Evolutionary conservation across 2,113 vertebrate genomes (phyloP), one percentile per base, ranked within the genome.

Genomic region (Plotosus lineatus): DNA sequence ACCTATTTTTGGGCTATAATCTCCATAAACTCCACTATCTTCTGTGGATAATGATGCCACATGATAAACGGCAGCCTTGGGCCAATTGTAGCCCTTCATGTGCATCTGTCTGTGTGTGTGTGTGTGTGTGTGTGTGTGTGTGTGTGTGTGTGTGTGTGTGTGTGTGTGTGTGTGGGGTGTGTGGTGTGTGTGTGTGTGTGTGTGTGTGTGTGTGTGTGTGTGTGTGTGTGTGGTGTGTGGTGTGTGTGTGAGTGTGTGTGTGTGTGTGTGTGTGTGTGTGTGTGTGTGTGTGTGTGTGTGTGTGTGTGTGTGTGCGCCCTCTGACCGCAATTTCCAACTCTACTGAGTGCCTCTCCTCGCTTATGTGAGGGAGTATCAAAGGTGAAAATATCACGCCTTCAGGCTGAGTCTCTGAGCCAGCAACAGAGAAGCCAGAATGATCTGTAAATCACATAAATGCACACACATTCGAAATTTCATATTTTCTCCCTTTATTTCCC

Each of bases 1-100:
- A 91, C 91, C 91, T 90, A 91, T 86, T 93, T 91, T 89, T 78
- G 85, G 88, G 86, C 82, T 85, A 87, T 89, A 90, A 90, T 90
- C 89, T 90, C 83, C 90, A 91, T 87, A 91, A 89, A 89, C 85
- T 83, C 80, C 80, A 84, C 82, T 58, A 82, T 85, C 88, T 87
- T 85, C 33, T 26, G 74, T 50, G 82, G 86, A 86, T 78, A 80
- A 75, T 81, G 83, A 82, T n/a, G 76, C 84, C 87, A 82, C 77
- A 79, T 90, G 88, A 92, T 86, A 87, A 91, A 90, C 90, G 81
- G 84, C 87, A 82, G 75, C 86, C 88, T 82, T 14, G 12, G 79
- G 87, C 85, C 69, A 85, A 75, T 44, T 66, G 42, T 48, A 79
- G 65, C 80, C 76, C 76, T 82, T 76, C 38, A 42, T 76, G 42